A percentile compares a stretch with the other conserved stretches of the same genome.
phyloP scores from a whole-genome alignment of 1,140 invertebrate species.

The Tetragonula clypearis region DNA sequence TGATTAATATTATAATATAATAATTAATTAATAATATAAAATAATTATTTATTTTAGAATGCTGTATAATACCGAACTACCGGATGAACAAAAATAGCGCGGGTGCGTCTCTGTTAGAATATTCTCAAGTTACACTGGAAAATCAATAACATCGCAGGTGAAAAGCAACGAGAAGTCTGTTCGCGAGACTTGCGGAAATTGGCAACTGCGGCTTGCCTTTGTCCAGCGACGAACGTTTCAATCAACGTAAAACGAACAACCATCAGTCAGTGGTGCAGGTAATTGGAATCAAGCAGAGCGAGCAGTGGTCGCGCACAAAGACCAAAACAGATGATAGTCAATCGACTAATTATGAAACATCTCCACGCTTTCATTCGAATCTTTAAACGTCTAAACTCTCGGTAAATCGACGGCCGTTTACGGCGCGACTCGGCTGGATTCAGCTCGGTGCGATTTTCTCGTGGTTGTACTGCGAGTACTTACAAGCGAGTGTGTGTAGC shows the following conservation, averaged over 20 bases:
- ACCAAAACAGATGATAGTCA: conserved; percentile 1
- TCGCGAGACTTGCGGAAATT: not conserved
- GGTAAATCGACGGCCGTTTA: too few species aligned
- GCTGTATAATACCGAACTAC: not conserved
- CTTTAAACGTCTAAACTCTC: not conserved
- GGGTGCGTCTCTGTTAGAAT: not conserved
- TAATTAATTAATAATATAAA: not conserved
- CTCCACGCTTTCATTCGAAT: conserved; percentile 27
- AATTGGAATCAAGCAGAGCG: conserved; percentile 20
- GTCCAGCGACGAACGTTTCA: conserved; percentile 27
- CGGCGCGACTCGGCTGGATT: not conserved
- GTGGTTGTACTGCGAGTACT: not conserved
- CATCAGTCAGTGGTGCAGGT: conserved; percentile 15
- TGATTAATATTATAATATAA: too few species aligned
- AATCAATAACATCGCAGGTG: not conserved
- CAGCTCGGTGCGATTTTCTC: not conserved
- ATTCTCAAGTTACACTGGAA: not conserved
- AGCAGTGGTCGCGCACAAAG: not conserved
- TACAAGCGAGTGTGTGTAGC: not conserved
- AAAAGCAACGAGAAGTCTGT: not conserved
- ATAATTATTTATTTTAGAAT: not conserved
- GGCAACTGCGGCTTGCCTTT: conserved; percentile 1
- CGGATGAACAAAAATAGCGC: not conserved
- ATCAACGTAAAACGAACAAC: conserved; percentile 34
- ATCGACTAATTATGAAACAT: conserved; percentile 43